A percentile compares a stretch with the other conserved stretches of the same genome.
phyloP scores from a whole-genome alignment of 2,113 vertebrate genomes.

The Cyanoramphus novaezelandiae region DNA sequence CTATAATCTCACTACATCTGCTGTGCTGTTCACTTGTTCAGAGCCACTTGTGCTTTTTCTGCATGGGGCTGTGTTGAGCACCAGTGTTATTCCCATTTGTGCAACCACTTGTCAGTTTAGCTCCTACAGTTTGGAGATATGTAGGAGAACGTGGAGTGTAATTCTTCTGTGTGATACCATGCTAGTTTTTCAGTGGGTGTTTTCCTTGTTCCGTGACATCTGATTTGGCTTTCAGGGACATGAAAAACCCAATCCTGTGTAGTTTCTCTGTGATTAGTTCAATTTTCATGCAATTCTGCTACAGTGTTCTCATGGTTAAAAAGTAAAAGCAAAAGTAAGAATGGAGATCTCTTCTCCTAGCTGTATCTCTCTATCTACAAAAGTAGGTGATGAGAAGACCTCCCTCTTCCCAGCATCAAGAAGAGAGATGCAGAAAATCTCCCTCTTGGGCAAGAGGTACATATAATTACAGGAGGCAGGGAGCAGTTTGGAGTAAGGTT shows the following conservation, averaged over 20 bases:
- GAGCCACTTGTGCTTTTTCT: not conserved
- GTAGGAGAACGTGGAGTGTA: not conserved
- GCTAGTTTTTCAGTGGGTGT: not conserved
- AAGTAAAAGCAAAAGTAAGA: not conserved
- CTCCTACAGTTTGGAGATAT: not conserved
- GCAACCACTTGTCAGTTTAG: not conserved
- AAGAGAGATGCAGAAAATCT: not conserved
- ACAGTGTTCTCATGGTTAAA: not conserved
- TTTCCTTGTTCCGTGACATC: not conserved
- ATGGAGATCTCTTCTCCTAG: not conserved
- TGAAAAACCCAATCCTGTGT: not conserved
- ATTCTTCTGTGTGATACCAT: not conserved
- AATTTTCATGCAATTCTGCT: not conserved
- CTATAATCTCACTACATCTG: fast-evolving
- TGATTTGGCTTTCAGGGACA: not conserved
- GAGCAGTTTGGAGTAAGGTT: not conserved
- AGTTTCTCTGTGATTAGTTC: not conserved
- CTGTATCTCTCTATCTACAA: not conserved
- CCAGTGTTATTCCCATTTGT: not conserved
- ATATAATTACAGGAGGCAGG: not conserved
- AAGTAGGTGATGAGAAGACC: not conserved
- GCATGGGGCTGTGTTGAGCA: not conserved
- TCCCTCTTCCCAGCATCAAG: not conserved
- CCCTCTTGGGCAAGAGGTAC: not conserved
- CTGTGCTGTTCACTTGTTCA: not conserved